Evolutionary conservation across 2,113 vertebrate species (phyloP), one percentile per base, ranked within the genome.

Genomic region (Pithys albifrons): DNA sequence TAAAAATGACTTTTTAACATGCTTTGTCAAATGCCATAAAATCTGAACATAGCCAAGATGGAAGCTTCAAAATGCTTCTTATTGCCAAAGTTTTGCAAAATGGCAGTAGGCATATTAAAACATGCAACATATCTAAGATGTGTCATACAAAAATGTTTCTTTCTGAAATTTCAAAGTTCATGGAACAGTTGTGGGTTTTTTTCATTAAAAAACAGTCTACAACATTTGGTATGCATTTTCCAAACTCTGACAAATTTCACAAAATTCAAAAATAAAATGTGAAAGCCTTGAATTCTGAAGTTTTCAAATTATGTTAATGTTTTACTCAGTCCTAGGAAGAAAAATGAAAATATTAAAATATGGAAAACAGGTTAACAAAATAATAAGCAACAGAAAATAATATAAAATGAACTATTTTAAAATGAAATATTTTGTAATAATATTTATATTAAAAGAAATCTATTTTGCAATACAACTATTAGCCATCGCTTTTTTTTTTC

Each of bases 291-390:
- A 94, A 96, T 96, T 95, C 95, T 90, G 96, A 95, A 95, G 95
- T 96, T 96, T 94, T 96, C 96, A 96, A 96, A 96, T 94, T 95
- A 97, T 91, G 93, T 96, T 97, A 96, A 93, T 95, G 95, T 88
- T 96, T 96, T 94, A 97, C 94, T 85, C 93, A 94, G 95, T 91
- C 96, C 95, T 96, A 97, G 94, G 94, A 94, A 96, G 94, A 96
- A 96, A 97, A 96, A 94, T 96, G 95, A 96, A 96, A 93, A 92
- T 86, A 97, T 96, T 96, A 97, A 94, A 96, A 95, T 81, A 64
- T 31, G 27, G n/a, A 94, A 97, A 96, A 88, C 72, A 96, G 94
- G 46, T 85, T 54, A 95, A 91, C 75, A 88, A 84, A 96, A 90
- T 67, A 95, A 22, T 73, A 95, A 96, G 82, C 67, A 96, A 94